Base-by-base conservation (phyloP, 2,113 vertebrate species). In the Callopanchax toddi region DNA sequence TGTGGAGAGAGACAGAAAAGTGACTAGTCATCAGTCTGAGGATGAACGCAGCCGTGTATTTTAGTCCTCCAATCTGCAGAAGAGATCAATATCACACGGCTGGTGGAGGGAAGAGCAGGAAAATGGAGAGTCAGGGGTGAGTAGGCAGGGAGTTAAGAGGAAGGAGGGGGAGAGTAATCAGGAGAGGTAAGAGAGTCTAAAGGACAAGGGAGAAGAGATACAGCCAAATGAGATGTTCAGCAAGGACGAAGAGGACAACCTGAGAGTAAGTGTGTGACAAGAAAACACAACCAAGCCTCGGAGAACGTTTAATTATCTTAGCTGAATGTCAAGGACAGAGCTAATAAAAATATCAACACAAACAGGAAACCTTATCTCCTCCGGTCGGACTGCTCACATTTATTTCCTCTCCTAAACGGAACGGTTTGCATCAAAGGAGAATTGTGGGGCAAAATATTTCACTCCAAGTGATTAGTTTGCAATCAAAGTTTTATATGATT, bases 1-100 rank as follows among this genome's bases (percentile, higher is more conserved):
- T n/a, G 39, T 50, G 7, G 4, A 40, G 42, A 7, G 17, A 32
- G 23, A 68, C 16, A 29, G 54, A 54, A 79, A 87, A 81, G 49
- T 70, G 78, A 43, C 61, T 21, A 71, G 81, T 74, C 78, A 84
- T 87, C 82, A 76, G 56, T 66, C 21, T 51, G 16, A 0, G 43
- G 63, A 78, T 81, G 78, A 43, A 83, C 84, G 78, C 40, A 85
- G 64, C 22, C 25, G 52, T 76, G 81, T 81, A 81, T 86, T 91
- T 84, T 68, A 81, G 83, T 82, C 71, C 51, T 46, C 54, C 76
- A 58, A 73, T 74, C 65, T 74, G 55, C 25, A 70, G 67, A 22
- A 78, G 64, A 76, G 84, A 90, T 92, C 86, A 81, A 90, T 91
- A 84, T 63, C 60, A 49, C 32, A 44, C 40, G 71, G 75, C 74